Percentiles rank a stretch among this genome's conserved stretches.
Evolutionary conservation across 1,140 invertebrate species (phyloP).

Genomic region (Diprion similis): DNA sequence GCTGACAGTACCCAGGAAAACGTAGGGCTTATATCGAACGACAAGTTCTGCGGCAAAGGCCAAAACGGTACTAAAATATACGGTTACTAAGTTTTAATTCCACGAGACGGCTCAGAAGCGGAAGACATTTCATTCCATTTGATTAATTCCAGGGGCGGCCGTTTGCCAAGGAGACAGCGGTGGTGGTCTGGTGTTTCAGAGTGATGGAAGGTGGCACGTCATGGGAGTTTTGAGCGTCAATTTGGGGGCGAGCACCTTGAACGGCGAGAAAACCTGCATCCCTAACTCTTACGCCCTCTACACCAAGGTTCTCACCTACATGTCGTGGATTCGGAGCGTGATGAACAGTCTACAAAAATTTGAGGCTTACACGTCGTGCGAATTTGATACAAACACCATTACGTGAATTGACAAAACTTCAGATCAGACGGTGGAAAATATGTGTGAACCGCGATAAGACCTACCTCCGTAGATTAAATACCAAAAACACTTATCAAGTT

Average conservation of each 20-base stretch:
- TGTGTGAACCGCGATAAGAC: no score
- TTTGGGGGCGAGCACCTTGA: conserved; percentile 32
- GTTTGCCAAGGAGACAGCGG: conserved; percentile 59
- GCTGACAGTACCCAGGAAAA: conserved; percentile 24
- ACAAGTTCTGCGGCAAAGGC: conserved; percentile 58
- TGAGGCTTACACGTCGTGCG: conserved; percentile 33
- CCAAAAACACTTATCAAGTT: no score
- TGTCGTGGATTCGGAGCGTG: conserved; percentile 50
- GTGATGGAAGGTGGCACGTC: conserved; percentile 44
- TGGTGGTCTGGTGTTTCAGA: conserved; percentile 51
- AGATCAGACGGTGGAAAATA: no score
- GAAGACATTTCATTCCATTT: neutral
- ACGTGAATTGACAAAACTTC: neutral
- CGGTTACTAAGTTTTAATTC: neutral
- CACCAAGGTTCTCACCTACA: conserved; percentile 47
- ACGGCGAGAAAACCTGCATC: conserved; percentile 39
- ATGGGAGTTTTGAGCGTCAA: conserved; percentile 55
- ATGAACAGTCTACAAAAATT: conserved; percentile 37
- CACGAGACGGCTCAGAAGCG: neutral
- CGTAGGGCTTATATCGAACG: conserved; percentile 42
- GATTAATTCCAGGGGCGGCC: conserved; percentile 46
- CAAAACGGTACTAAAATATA: conserved; percentile 42
- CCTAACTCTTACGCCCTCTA: conserved; percentile 51
- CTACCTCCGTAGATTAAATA: no score
- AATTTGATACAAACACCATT: neutral